phyloP scores from a whole-genome alignment of 1,140 invertebrate genomes.

The Rhynchophorus ferrugineus region DNA sequence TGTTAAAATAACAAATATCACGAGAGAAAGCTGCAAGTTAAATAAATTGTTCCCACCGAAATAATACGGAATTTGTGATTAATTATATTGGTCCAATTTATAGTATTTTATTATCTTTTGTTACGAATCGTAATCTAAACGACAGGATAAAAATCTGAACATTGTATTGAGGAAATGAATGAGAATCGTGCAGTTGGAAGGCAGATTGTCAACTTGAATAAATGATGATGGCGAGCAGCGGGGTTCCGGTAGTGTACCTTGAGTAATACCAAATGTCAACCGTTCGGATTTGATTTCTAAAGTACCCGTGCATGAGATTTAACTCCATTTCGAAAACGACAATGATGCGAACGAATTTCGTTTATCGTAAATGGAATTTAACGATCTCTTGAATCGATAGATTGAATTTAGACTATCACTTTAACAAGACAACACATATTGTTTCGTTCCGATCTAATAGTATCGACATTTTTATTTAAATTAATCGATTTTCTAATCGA shows the following conservation, averaged over 20 bases:
- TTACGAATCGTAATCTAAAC: slow-evolving; percentile 9
- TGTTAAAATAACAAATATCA: neutral
- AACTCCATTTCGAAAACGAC: neutral
- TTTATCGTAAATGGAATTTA: no score
- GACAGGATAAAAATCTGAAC: slow-evolving; percentile 9
- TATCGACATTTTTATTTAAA: no score
- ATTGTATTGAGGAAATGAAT: slow-evolving; percentile 8
- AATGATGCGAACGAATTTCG: neutral
- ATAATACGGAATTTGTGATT: neutral
- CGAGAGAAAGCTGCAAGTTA: neutral
- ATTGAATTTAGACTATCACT: no score
- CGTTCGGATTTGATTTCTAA: neutral
- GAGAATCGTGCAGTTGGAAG: slow-evolving; percentile 2
- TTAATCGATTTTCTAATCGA: no score
- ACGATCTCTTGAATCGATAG: no score
- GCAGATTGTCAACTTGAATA: slow-evolving; percentile 12
- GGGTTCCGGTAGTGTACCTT: slow-evolving; percentile 5
- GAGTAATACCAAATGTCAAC: slow-evolving; percentile 4
- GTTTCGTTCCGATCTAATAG: no score
- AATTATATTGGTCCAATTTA: slow-evolving; percentile 4
- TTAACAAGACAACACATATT: no score
- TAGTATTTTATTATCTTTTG: slow-evolving; percentile 12
- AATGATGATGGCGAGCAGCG: slow-evolving; percentile 4
- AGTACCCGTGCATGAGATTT: neutral
- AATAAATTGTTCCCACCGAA: neutral